Base-by-base conservation (phyloP, 2,888 invertebrate genomes). In the Tricholauxania praeusta region DNA sequence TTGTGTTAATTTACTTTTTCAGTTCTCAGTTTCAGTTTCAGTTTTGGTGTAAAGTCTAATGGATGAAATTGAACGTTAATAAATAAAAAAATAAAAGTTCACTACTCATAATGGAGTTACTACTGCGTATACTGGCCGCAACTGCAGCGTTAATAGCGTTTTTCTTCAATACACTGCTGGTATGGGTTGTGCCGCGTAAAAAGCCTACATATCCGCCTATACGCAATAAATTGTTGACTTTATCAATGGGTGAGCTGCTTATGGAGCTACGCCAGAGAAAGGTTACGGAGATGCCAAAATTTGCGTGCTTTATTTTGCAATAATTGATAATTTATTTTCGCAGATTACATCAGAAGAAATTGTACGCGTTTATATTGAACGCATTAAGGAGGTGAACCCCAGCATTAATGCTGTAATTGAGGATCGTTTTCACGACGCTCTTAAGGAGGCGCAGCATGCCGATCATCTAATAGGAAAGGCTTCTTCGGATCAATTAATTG, bases 371-470 rank as follows among this genome's bases (percentile, higher is more conserved):
- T 94, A 90, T 83, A 91, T 94, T 68, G 85, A 86, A 1, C 89
- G 94, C 49, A 91, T 93, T 51, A 89, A 89, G 67, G 90, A 90
- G 79, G 92, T 94, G 0, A 92, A 94, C 83, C 90, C 90, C 0
- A 81, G 89, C 17, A 79, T 94, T n/a, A 94, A 94, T 82, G 93
- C 93, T 0, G 91, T 94, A 1, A 91, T 93, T 0, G 91, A 93
- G 17, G 89, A 92, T 17, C 86, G 93, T 17, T 94, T 90, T 84
- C 87, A 88, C 0, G 89, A 88, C 0, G 94, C 95, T 0, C 69
- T 93, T 1, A 86, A 88, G 17, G 93, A 94, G 70, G 94, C 94
- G 0, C 86, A 85, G 68, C 86, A 86, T 32, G 89, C 91, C 1
- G 94, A 94, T 83, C 78, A 83, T 14, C 73, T 87, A 1, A 85